These are phyloP conservation scores for Anguilla marmorata DNA, from an alignment of 2,797 vertebrate species.

Conservation along the genomic window DNA sequence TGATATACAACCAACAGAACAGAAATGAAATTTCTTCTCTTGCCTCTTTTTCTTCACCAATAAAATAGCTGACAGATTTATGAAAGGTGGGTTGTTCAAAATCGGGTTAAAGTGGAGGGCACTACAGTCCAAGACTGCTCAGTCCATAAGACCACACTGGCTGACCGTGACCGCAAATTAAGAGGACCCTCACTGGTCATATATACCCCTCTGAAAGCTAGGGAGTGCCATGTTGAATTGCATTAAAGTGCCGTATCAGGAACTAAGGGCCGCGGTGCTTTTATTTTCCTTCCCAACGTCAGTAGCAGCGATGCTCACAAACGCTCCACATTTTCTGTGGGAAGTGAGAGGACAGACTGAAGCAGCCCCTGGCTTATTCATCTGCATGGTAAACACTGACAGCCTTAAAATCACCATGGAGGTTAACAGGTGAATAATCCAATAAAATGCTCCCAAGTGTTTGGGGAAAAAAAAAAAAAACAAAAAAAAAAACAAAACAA, in stretches of 20 bases:
- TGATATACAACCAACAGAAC: background rate
- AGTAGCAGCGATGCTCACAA: background rate
- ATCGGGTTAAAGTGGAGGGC: no score
- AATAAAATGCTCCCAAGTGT: background rate
- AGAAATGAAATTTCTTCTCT: background rate
- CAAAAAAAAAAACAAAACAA: no score
- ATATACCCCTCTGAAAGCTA: no score
- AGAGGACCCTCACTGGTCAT: no score
- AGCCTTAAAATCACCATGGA: background rate
- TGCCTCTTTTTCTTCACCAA: no score
- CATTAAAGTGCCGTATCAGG: background rate
- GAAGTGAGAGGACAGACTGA: background rate
- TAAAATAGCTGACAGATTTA: no score
- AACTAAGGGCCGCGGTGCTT: background rate
- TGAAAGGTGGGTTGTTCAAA: no score
- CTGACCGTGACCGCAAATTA: no score
- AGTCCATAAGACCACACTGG: no score
- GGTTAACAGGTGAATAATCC: background rate
- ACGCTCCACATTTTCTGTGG: background rate
- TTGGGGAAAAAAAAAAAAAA: background rate
- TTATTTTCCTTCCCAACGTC: background rate
- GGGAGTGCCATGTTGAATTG: background rate
- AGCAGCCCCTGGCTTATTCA: background rate
- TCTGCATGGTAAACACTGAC: background rate
- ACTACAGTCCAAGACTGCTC: no score